Evolutionary conservation across 2,113 vertebrate species (phyloP), one percentile per base, ranked within the genome.

Genomic region (Abramis brama): DNA sequence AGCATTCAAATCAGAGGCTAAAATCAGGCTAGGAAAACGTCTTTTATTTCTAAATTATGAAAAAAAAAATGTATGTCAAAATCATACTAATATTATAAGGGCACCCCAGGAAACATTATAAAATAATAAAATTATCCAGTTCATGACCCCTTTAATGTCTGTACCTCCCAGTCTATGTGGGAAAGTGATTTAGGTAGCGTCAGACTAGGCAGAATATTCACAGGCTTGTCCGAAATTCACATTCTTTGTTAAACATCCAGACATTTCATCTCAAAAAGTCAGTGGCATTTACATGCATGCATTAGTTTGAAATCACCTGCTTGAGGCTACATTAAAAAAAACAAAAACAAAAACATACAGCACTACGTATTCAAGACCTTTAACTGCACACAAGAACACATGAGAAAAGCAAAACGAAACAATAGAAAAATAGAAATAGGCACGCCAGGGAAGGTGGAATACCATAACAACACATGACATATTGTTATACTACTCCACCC

Each of bases 401-500:
- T 64, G 80, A 78, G 55, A 71, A 30, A 62, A 86, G 50, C 25
- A 17, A 85, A 78, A 82, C 6, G 27, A 84, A 81, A 75, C 6
- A 75, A 66, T 9, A 64, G 39, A 85, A 83, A 30, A 85, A 66
- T 85, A 84, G 76, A 88, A 95, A 96, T 94, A 95, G 96, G 97
- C 96, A 96, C 98, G 96, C 97, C 98, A 99, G 97, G 98, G 98
- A 97, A 96, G 98, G 97, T 99, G 98, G 98, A 99, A 99, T 98
- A 99, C 95, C 97, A 99, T 99, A 99, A 99, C 98, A 99, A 99
- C 97, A 98, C 96, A 94, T 96, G 90, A 93, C 95, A 96, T 97
- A 99, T 99, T 99, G 98, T 99, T 99, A 99, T 98, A 99, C 96
- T 98, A 99, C 96, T 97, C 98, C 98, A 99, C 98, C 98, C 97